A percentile compares a stretch with the other conserved stretches of the same genome.
Conservation (phyloP, 2,888 invertebrate genomes). For the Campaea margaritaria region DNA sequence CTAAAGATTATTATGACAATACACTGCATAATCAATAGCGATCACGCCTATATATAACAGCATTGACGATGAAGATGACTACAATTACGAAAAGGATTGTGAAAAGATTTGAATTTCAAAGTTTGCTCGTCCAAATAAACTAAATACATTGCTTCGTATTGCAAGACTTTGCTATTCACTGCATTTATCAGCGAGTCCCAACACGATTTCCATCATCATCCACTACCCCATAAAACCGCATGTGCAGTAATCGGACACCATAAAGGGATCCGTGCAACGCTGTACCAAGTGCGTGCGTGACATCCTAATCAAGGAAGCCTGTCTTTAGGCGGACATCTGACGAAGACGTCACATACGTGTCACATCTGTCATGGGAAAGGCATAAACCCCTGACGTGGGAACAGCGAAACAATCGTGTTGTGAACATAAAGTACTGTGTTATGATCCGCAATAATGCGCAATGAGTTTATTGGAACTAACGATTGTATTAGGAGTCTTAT, state of each 20-base stretch:
- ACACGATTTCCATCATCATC: background rate
- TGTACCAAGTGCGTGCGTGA: background rate
- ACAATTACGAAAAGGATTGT: background rate
- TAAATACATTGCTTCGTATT: no score
- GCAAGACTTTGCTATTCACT: no score
- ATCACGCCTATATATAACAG: constrained; percentile 2
- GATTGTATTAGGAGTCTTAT: no score
- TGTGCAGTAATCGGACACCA: constrained; percentile 3
- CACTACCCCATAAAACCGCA: background rate
- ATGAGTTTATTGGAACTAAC: background rate
- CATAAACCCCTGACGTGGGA: constrained; percentile 17
- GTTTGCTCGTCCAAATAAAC: no score
- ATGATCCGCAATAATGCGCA: constrained; percentile 10
- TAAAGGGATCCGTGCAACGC: background rate
- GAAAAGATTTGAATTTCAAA: background rate
- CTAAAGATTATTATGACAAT: constrained; percentile 7
- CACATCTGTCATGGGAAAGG: constrained; percentile 12
- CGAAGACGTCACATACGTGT: constrained; percentile 1
- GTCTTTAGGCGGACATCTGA: background rate
- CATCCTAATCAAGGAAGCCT: background rate
- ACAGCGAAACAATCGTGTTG: constrained; percentile 13
- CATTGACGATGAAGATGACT: background rate
- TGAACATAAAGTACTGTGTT: constrained; percentile 17
- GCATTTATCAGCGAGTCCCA: no score
- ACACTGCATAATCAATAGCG: constrained; percentile 11